Conservation (phyloP, 2,888 invertebrate species). For the Cephus runcator region DNA sequence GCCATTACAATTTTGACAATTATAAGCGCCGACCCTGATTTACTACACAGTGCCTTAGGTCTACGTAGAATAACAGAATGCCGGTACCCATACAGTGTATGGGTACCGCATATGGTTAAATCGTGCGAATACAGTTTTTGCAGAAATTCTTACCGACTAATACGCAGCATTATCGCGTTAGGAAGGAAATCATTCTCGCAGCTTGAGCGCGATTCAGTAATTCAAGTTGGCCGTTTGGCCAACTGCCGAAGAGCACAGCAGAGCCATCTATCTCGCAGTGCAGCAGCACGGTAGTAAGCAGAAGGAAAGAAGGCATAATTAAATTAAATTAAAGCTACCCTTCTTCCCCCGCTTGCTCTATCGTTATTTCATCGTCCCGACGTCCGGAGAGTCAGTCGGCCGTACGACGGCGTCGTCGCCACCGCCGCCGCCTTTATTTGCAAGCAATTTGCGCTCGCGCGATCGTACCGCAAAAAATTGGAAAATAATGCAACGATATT, state of each 20-base stretch:
- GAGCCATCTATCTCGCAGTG: conserved; percentile 47
- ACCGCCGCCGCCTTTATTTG: conserved; percentile 53
- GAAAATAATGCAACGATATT: conserved; percentile 60
- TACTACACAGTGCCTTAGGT: too few species aligned
- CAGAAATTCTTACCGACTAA: not conserved
- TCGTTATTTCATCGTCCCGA: not conserved
- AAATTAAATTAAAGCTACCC: conserved; percentile 51
- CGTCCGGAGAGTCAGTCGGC: conserved; percentile 16
- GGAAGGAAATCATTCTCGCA: conserved; percentile 9
- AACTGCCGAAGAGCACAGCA: not conserved
- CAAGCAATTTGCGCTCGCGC: conserved; percentile 56
- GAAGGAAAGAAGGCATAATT: conserved; percentile 52
- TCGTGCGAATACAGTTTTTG: not conserved
- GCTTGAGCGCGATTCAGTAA: conserved; percentile 13
- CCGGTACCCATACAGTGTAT: too few species aligned
- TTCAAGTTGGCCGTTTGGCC: conserved; percentile 25
- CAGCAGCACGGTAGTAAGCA: conserved; percentile 28
- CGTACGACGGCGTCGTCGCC: conserved; percentile 36
- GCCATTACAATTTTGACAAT: too few species aligned
- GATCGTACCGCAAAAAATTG: conserved; percentile 52
- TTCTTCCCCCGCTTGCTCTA: conserved; percentile 4
- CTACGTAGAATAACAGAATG: too few species aligned
- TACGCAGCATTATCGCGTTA: conserved; percentile 9
- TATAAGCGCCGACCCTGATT: too few species aligned
- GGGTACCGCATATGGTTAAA: not conserved